Base-by-base conservation (phyloP, 2,888 invertebrate genomes). In the Ormyrus nitidulus region DNA sequence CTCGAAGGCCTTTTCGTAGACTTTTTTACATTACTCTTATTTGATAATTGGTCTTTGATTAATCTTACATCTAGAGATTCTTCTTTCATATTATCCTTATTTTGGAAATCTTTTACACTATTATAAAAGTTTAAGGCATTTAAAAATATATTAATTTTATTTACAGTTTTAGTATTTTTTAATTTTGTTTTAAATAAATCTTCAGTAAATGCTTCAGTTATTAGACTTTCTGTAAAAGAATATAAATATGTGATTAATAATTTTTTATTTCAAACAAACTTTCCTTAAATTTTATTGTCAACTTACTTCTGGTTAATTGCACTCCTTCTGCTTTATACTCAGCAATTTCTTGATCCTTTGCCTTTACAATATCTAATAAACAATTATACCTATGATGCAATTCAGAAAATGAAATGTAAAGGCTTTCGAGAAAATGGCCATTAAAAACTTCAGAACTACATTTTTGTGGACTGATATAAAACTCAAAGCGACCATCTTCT, bases 251-350 rank as follows among this genome's bases (percentile, higher is more conserved):
- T 62, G n/a, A 68, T 48, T 64, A 19, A 71, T 54, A 13, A 56
- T 51, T 34, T 34, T 34, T 34, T 34, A 34, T 34, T 34, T 54
- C 3, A 71, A 73, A 80, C 66, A 65, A 34, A 64, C 5, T 11
- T 46, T 46, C 44, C 54, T 13, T 7, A 54, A 49, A 58, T 10
- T 62, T 61, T 13, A 9, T 11, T 56, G 11, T 53, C 44, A 51
- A 81, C 83, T 78, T 84, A 89, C 90, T 87, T 84, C 88, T 84
- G 61, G 86, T 83, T 65, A 90, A 81, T 81, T 87, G 78, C 44
- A 86, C 87, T 11, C 89, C 90, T 80, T 85, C 85, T 8, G 87
- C 85, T 84, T 86, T 89, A 51, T 90, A 90, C 59, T 89, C 90
- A 1, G 79, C 76, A 79, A 90, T 89, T 83, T 90, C 90, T 44